A percentile compares a stretch with the other conserved stretches of the same genome.
These are phyloP conservation scores for Ephialtes manifestator DNA, from an alignment of 2,888 invertebrate species.

Conservation along the genomic window DNA sequence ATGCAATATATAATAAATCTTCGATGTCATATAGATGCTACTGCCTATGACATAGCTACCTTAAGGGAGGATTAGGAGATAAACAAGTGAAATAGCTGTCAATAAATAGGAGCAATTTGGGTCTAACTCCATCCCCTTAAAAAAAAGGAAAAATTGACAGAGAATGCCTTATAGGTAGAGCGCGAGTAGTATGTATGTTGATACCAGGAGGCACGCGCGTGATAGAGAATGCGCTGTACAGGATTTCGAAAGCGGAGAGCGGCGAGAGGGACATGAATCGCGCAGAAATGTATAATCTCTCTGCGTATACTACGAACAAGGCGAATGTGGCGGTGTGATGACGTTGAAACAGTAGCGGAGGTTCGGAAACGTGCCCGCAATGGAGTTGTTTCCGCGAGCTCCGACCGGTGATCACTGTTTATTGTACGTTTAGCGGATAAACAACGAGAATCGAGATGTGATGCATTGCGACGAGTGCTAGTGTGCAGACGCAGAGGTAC, in stretches of 20 bases:
- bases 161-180: not conserved
- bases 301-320: slow-evolving; percentile 31
- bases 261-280: slow-evolving; percentile 43
- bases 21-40: no score
- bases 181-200: not conserved
- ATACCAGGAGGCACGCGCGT: slow-evolving; percentile 38
- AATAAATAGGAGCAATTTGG: no score
- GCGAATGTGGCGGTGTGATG: slow-evolving; percentile 45
- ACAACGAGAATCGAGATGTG: slow-evolving; percentile 74
- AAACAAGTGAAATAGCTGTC: no score
- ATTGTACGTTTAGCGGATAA: slow-evolving; percentile 82
- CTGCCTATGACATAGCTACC: no score
- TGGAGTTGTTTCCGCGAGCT: slow-evolving; percentile 72
- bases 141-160: not conserved
- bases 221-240: slow-evolving; percentile 57
- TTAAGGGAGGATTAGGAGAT: no score
- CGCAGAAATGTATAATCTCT: slow-evolving; percentile 64
- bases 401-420: slow-evolving; percentile 75
- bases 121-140: no score
- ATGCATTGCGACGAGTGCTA: slow-evolving; percentile 50
- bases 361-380: slow-evolving; percentile 72
- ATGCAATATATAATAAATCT: no score
- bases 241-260: slow-evolving; percentile 49
- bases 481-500: slow-evolving; percentile 27
- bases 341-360: slow-evolving; percentile 45